Conservation (phyloP, 2,797 vertebrate species). For the Hypotaenidia okinawae region DNA sequence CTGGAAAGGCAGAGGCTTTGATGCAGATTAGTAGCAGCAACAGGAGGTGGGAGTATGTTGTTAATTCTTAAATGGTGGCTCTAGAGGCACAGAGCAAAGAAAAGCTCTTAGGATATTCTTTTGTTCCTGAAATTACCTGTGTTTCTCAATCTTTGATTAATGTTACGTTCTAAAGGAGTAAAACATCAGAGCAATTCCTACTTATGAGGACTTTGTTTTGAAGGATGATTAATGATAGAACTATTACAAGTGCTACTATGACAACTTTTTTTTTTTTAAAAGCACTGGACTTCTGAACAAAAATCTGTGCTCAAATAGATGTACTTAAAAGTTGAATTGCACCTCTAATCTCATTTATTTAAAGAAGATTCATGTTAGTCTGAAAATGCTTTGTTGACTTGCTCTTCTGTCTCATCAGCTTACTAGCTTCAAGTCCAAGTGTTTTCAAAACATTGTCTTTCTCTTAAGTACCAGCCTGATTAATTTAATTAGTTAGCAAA, state of each 20-base stretch:
- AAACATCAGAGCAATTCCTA: not conserved
- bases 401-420: not conserved
- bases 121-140: not conserved
- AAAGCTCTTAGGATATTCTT: not conserved
- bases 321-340: not conserved
- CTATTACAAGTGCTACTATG: not conserved
- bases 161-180: not conserved
- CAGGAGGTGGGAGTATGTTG: not conserved
- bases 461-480: not conserved
- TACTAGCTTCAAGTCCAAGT: not conserved
- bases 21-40: not conserved
- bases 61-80: not conserved
- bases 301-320: not conserved
- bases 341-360: not conserved
- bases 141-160: too few relatives aligned
- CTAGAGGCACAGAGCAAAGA: not conserved
- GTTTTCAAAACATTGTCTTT: not conserved
- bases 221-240: not conserved
- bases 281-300: not conserved
- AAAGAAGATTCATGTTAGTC: not conserved
- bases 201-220: not conserved
- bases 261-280: not conserved
- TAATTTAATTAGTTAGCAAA: not conserved
- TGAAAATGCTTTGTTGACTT: not conserved
- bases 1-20: not conserved